Percentiles rank a stretch among this genome's conserved stretches.
Evolutionary conservation across 2,888 invertebrate genomes (phyloP).

Genomic region (Gerosis bhagava): DNA sequence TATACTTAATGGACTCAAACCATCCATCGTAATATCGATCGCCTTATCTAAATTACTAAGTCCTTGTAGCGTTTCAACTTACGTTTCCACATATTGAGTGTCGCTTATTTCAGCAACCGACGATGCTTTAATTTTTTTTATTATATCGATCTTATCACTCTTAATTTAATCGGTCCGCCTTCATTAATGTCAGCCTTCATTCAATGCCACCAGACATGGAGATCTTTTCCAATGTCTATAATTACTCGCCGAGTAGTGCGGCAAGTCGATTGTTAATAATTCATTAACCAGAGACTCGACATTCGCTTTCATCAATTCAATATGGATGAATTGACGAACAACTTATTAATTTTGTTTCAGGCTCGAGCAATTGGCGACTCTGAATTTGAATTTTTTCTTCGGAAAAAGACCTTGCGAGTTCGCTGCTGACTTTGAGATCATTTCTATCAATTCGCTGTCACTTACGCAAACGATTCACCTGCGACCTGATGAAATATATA

Average conservation of each 20-base stretch:
- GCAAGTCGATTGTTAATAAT: conserved; percentile 26
- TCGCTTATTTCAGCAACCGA: conserved; percentile 3
- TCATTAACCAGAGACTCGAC: conserved; percentile 26
- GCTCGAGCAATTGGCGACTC: conserved; percentile 54
- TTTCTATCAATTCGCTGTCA: conserved; percentile 40
- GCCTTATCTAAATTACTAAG: conserved; percentile 57
- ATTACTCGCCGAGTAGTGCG: conserved; percentile 12
- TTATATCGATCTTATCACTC: conserved; percentile 7
- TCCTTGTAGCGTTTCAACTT: conserved; percentile 45
- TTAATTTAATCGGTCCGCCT: too few species aligned
- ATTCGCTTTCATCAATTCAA: conserved; percentile 21
- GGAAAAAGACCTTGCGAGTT: conserved; percentile 46
- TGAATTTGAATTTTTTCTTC: conserved; percentile 42
- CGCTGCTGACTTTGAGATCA: conserved; percentile 45
- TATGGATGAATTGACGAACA: conserved; percentile 26
- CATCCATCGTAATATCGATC: conserved; percentile 54
- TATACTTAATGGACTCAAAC: conserved; percentile 55
- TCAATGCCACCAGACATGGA: neutral
- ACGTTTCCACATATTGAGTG: conserved; percentile 44
- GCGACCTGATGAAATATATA: conserved; percentile 15
- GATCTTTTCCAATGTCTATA: conserved; percentile 17
- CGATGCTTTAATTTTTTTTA: too few species aligned
- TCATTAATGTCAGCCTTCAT: conserved; percentile 6
- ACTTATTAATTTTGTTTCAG: conserved; percentile 51
- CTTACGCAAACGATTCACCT: conserved; percentile 44